Base-by-base conservation (phyloP, 1,140 invertebrate genomes). In the Papilio dardanus region DNA sequence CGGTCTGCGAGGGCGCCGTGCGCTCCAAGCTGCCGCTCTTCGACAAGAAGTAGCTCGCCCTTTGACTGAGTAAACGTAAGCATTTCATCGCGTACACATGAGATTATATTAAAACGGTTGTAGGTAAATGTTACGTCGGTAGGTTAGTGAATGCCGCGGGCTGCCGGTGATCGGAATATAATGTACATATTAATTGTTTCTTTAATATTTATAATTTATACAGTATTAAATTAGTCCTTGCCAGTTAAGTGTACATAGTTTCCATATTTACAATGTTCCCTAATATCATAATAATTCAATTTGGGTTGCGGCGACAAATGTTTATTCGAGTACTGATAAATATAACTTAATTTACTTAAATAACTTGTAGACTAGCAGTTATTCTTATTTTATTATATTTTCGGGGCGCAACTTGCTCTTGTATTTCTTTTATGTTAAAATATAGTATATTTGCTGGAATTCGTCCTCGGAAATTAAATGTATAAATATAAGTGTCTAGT, bases 11-110 rank as follows among this genome's bases (percentile, higher is more conserved):
- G 85, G 97, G 97, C 69, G 97, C 97, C 16, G 97, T 98, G 35
- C 94, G 95, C 80, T 97, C 97, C 58, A 98, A 98, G 91, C 93
- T 98, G 81, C 96, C 96, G 54, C 94, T 97, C n/a, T 98, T 98
- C 87, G 97, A 98, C 89, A 97, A 97, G 84, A 96, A 97, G 92
- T 86, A 89, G 16, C 75, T 73, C 73, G 21, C 31, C 62, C 76
- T 69, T 69, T 69, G 67, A 69, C 67, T 69, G 67, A 69, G 35
- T 69, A 69, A 69, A 69, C 31, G 65, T 69, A 69, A 69, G 67
- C 67, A 69, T 69, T 40, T 69, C 67, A 69, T 69, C 42, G 69
- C 12, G 19, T 37, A 69, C 42, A 37, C 37, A 50, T 50, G 69
- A 71, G 69, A 71, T 69, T 37, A 69, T 69, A 62, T 30, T 30